Evolutionary conservation across 2,797 vertebrate genomes (phyloP), one percentile per base, ranked within the genome.

Genomic region (Cercopithecus mitis): DNA sequence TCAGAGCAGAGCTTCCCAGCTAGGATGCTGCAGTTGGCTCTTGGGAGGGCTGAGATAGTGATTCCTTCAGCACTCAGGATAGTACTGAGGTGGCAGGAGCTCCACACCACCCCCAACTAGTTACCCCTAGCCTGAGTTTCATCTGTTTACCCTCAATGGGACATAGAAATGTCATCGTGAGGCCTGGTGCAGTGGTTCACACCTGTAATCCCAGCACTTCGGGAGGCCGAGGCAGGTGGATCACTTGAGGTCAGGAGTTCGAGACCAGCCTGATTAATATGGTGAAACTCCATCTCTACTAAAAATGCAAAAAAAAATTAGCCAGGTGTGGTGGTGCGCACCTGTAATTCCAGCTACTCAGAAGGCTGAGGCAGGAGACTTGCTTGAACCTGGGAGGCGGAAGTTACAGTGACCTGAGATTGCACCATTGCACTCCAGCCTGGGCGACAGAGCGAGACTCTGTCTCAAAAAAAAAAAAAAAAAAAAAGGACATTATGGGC

Each of bases 21-120:
- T 43, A 27, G 13, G 22, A 39, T 19, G 7, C 50, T 43, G 20
- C 10, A 1, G 13, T 47, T n/a, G 15, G 47, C 17, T 50, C 3
- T 0, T 0, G 0, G 30, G 4, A 10, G 13, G 5, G 7, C 12
- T 0, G 0, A 76, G 41, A 22, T 2, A 10, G 1, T 6, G 7
- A n/a, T 33, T 36, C 55, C 41, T 55, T 85, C 52, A 55, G 24
- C 52, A 5, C 12, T 22, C 0, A 14, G 41, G 4, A 3, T 43
- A 20, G 45, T 57, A 67, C 84, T 0, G 0, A 57, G 36, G n/a
- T 11, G 0, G 73, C 10, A 12, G 52, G 84, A 47, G 24, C 20
- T 67, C 47, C 33, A 20, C 12, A 3, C 12, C 39, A 14, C 15
- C 50, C n/a, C 14, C 30, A 7, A 15, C 58, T 43, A 50, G 41